These are phyloP conservation scores for Zosterops japonicus DNA, from an alignment of 2,113 vertebrate species.

Conservation along the genomic window DNA sequence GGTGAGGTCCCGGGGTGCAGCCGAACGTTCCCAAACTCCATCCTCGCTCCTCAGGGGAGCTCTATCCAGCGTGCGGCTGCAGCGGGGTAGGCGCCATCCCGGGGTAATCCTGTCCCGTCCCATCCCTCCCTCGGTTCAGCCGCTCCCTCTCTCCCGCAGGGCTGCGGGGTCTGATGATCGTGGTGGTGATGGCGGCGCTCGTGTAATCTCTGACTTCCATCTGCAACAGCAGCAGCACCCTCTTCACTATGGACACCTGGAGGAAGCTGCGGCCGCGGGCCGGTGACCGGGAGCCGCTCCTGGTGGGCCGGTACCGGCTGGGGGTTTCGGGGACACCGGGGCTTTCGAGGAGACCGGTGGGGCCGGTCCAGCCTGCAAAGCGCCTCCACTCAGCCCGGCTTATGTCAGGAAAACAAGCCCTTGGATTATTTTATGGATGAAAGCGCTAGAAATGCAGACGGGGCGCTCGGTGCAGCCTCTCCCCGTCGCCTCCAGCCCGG, in stretches of 20 bases:
- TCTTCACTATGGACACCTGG: conserved; percentile 95
- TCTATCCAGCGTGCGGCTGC: neutral
- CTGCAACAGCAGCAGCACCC: conserved; percentile 90
- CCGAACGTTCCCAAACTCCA: neutral
- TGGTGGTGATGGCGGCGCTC: conserved; percentile 89
- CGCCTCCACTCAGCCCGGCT: neutral
- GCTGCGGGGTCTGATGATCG: conserved; percentile 88
- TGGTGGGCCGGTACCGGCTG: conserved; percentile 81
- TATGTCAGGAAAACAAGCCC: neutral
- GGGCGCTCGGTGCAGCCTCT: neutral
- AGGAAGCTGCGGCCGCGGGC: conserved; percentile 80
- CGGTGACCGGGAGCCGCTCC: conserved; percentile 83
- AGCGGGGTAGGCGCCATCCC: neutral
- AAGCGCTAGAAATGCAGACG: neutral
- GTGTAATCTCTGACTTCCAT: conserved; percentile 91
- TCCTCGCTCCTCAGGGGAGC: neutral
- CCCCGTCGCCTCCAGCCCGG: rapidly evolving
- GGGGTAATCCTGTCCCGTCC: neutral
- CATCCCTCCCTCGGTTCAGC: neutral
- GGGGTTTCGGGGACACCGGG: neutral
- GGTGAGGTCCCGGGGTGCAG: neutral
- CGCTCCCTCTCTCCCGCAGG: conserved; percentile 67
- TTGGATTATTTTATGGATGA: neutral
- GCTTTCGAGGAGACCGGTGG: neutral
- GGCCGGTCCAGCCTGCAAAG: neutral